Evolutionary conservation across 2,113 vertebrate species (phyloP).

Genomic region (Nothoprocta pentlandii): DNA sequence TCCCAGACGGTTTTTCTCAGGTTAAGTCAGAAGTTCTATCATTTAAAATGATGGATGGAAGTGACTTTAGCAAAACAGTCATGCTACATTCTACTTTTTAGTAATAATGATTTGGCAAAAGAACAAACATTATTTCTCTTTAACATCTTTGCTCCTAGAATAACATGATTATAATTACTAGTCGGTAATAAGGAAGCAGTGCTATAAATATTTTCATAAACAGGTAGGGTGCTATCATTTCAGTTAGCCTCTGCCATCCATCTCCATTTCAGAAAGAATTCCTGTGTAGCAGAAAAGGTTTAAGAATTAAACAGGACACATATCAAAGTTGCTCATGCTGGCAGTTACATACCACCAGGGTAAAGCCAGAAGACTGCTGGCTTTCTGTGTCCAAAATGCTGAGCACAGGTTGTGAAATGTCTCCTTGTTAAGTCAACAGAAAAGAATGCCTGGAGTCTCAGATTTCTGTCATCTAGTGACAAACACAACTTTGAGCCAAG

Average conservation of each 20-base stretch:
- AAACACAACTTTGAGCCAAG: neutral
- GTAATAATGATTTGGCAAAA: neutral
- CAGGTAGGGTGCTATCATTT: neutral
- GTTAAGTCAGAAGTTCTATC: neutral
- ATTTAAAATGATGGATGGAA: neutral
- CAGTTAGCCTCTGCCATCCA: neutral
- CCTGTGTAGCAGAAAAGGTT: neutral
- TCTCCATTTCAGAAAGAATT: neutral
- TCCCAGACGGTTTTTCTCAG: neutral
- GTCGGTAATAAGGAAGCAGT: neutral
- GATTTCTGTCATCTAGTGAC: constrained; percentile 15
- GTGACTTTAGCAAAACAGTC: neutral
- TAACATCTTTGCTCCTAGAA: neutral
- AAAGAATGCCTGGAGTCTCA: neutral
- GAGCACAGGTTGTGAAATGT: constrained; percentile 5
- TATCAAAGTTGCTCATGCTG: neutral
- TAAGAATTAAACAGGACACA: neutral
- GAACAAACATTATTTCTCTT: neutral
- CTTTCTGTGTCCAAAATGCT: neutral
- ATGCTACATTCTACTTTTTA: neutral
- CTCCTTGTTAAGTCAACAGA: neutral
- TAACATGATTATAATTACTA: neutral
- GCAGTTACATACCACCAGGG: neutral
- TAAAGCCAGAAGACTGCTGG: neutral
- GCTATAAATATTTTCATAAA: neutral